Evolutionary conservation across 2,888 invertebrate genomes (phyloP), one percentile per base, ranked within the genome.

Genomic region (Hypercompe scribonia): DNA sequence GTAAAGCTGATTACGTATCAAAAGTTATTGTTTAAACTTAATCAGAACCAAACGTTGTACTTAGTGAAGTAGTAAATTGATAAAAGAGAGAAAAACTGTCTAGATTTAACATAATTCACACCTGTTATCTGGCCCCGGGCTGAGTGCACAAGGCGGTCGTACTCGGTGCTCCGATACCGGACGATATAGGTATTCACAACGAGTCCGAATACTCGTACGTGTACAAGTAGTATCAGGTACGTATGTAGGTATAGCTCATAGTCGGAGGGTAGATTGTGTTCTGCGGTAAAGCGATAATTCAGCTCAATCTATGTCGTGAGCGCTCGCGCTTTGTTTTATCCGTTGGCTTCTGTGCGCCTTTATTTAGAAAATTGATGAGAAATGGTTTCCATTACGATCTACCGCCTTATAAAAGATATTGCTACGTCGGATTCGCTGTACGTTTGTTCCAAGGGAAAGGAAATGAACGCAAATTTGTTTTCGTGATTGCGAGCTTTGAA

Each of bases 281-380:
- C 90, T 95, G 95, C 95, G 95, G 95, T 95, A 95, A 95, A 94
- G 95, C 94, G 95, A 95, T 95, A 95, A 95, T 95, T 94, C 93
- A 94, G 93, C 91, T 92, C 95, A 95, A 95, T 95, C 95, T 95
- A 95, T 94, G 95, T 95, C 95, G 95, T 95, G 95, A 93, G 94
- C 92, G 90, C 92, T 84, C 86, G 90, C 91, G 95, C 95, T 95
- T 95, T 95, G 95, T 95, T 94, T 93, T 92, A 94, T 93, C 91
- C 94, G 93, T 92, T 92, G 92, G 95, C 95, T 95, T 93, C 95
- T 94, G 95, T 95, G 94, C 92, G 92, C 95, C 95, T 95, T 95
- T 95, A 95, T 95, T 95, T 94, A 95, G 95, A 95, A 95, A 95
- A 95, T 95, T 95, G 95, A 95, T 95, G 95, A 95, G 95, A 95